phyloP scores from a whole-genome alignment of 2,888 invertebrate species.

The Parnassius smintheus region DNA sequence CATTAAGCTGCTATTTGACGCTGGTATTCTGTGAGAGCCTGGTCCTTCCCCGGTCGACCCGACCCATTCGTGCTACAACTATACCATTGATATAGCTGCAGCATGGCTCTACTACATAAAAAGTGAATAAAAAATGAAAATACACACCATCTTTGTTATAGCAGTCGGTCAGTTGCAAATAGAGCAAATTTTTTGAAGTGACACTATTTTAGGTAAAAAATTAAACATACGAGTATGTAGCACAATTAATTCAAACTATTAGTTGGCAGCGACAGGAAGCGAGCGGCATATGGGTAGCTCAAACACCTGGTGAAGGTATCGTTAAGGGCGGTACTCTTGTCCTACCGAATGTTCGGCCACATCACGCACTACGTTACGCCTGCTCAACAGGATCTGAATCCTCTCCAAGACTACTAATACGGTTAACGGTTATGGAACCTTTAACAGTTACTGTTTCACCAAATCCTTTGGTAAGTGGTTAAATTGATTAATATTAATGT shows the following conservation, averaged over 20 bases:
- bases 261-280: conserved; percentile 75
- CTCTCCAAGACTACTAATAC: conserved; percentile 83
- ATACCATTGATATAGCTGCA: too few relatives aligned
- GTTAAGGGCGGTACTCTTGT: conserved; percentile 62
- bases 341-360: conserved; percentile 81
- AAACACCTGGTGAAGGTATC: conserved; percentile 54
- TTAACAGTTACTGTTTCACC: conserved; percentile 84
- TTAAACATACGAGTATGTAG: background rate
- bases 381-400: conserved; percentile 86
- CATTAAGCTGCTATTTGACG: too few relatives aligned
- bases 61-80: too few relatives aligned
- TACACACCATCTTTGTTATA: background rate
- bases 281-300: conserved; percentile 60
- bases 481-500: background rate
- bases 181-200: too few relatives aligned
- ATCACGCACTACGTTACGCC: conserved; percentile 85
- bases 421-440: conserved; percentile 84
- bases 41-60: too few relatives aligned
- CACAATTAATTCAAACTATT: conserved; percentile 32
- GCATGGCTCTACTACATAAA: too few relatives aligned
- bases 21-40: too few relatives aligned
- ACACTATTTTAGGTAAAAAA: background rate
- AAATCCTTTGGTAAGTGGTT: conserved; percentile 80
- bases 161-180: too few relatives aligned
- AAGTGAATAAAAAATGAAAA: too few relatives aligned